Percentiles rank a stretch among this genome's conserved stretches.
phyloP scores from a whole-genome alignment of 2,797 vertebrate species.

The Melanotaenia trifasciata region DNA sequence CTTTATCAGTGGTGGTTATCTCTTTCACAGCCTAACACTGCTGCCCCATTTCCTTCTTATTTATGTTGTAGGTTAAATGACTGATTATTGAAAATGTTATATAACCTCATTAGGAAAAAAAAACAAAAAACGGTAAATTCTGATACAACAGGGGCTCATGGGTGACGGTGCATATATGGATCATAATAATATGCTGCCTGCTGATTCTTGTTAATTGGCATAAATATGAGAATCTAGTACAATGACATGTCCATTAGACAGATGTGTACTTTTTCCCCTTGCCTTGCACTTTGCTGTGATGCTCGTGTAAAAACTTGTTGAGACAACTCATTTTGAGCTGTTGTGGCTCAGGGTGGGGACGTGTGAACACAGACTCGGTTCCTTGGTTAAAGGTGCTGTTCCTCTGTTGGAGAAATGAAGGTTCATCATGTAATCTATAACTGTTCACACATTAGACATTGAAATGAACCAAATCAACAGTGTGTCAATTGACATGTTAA shows the following conservation, averaged over 20 bases:
- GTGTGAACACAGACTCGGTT: slow-evolving; percentile 45
- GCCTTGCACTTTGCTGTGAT: slow-evolving; percentile 53
- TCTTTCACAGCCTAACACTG: slow-evolving; percentile 53
- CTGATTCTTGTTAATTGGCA: slow-evolving; percentile 51
- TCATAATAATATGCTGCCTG: slow-evolving; percentile 42
- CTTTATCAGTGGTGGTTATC: slow-evolving; percentile 49
- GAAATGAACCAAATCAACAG: slow-evolving; percentile 52
- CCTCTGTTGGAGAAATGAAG: slow-evolving; percentile 36
- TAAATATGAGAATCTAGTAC: slow-evolving; percentile 34
- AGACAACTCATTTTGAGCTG: slow-evolving; percentile 54
- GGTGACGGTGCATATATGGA: slow-evolving; percentile 44
- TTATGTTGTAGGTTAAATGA: slow-evolving; percentile 65
- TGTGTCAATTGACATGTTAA: slow-evolving; percentile 44
- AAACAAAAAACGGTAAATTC: slow-evolving; percentile 27
- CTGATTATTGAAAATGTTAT: slow-evolving; percentile 43
- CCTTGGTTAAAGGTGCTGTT: slow-evolving; percentile 38
- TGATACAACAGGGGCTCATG: slow-evolving; percentile 27
- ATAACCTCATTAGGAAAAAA: slow-evolving; percentile 47
- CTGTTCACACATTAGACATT: slow-evolving; percentile 36
- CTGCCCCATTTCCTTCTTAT: slow-evolving; percentile 50
- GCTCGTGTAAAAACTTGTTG: slow-evolving; percentile 38
- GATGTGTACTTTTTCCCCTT: slow-evolving; percentile 36
- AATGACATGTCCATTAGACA: slow-evolving; percentile 27
- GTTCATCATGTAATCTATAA: slow-evolving; percentile 40
- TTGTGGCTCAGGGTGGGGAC: slow-evolving; percentile 61